Evolutionary conservation across 2,113 vertebrate species (phyloP), one percentile per base, ranked within the genome.

Genomic region (Silurus meridionalis): DNA sequence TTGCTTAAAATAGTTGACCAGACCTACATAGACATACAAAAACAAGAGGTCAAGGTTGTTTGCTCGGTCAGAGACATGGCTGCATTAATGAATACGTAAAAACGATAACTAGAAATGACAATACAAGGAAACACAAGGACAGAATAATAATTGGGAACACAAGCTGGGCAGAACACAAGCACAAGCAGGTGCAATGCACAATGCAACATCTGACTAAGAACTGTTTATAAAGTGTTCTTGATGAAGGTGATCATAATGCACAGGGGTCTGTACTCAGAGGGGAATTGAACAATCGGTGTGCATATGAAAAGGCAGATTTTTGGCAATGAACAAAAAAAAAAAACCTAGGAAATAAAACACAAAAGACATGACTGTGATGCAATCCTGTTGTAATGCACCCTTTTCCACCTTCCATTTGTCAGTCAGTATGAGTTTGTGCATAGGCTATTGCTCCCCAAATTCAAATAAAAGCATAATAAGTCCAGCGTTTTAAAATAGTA

Each of bases 321-420:
- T 58, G 78, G 55, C 55, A 37, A 80, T 46, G 53, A 79, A 85
- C n/a, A n/a, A 37, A 37, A 37, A 37, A 37, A 37, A 37, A 28
- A 50, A 58, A 74, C 69, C 17, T 80, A 53, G 57, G 50, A 87
- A 53, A 83, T 21, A 80, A 63, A 58, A 74, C 57, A 80, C 61
- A 67, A 74, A 85, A 52, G 28, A 11, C 58, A 64, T 64, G 7
- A 21, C 60, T 50, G 60, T 82, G 80, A 64, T 82, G 80, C 61
- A 82, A 82, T 53, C 61, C 79, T 66, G 48, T 66, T 82, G 80
- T 64, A 81, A 81, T 23, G 23, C 61, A 82, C 46, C 55, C 61
- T 82, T 50, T 52, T 66, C 21, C 61, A 25, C 11, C 15, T 63
- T 23, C 17, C 46, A 81, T 81, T 63, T 63, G 37, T 81, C 80